These are phyloP conservation scores for Choloepus hoffmanni DNA, from an alignment of 2,113 vertebrate genomes.

Conservation along the genomic window DNA sequence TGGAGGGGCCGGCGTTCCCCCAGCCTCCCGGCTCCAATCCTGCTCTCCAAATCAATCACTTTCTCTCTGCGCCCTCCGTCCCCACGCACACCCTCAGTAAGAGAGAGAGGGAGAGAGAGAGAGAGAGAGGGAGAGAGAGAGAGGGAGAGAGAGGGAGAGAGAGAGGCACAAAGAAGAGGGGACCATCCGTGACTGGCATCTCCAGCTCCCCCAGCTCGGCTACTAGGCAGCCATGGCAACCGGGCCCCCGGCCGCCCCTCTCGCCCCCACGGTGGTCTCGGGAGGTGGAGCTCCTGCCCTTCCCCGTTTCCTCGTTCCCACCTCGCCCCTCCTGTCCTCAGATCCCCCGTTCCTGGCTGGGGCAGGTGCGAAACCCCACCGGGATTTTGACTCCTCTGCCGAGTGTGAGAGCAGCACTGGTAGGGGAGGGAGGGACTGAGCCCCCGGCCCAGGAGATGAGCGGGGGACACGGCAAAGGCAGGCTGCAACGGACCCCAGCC, in stretches of 20 bases:
- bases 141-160: background rate
- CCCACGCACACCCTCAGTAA: slow-evolving; percentile 43
- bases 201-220: slow-evolving; percentile 80
- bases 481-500: background rate
- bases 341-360: background rate
- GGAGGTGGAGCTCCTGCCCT: background rate
- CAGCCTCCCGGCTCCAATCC: slow-evolving; percentile 69
- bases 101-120: background rate
- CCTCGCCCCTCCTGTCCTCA: background rate
- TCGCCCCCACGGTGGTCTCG: background rate
- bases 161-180: slow-evolving; percentile 72
- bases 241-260: slow-evolving; percentile 68
- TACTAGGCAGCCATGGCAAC: slow-evolving; percentile 87
- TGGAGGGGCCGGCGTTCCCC: background rate
- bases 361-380: background rate
- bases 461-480: no score
- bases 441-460: background rate
- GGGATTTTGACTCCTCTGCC: background rate
- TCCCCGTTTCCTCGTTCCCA: background rate
- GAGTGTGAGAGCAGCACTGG: background rate
- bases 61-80: slow-evolving; percentile 68
- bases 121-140: background rate
- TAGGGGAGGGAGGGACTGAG: background rate
- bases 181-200: slow-evolving; percentile 86
- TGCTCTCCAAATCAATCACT: slow-evolving; percentile 75